Conservation (phyloP, 1,140 invertebrate species). For the Drosophila parabipectinata region DNA sequence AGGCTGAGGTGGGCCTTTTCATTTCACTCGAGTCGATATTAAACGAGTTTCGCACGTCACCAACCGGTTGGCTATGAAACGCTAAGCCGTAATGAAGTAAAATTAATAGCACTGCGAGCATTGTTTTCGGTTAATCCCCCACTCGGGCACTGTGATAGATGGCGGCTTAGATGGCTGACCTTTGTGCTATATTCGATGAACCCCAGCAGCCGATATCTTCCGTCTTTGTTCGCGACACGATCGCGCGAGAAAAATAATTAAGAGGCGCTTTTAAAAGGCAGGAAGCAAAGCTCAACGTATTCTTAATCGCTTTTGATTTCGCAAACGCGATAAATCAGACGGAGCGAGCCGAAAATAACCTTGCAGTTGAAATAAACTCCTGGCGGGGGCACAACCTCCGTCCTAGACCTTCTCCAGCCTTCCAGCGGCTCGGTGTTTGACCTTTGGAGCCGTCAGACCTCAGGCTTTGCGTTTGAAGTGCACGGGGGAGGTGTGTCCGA, state of each 20-base stretch:
- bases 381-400: not conserved
- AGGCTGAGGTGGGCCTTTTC: not conserved
- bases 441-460: slow-evolving; percentile 13
- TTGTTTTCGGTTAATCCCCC: slow-evolving; percentile 34
- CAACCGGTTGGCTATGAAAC: slow-evolving; percentile 15
- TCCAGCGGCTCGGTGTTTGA: not conserved
- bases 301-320: slow-evolving; percentile 56
- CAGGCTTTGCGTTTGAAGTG: not conserved
- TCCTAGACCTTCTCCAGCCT: slow-evolving; percentile 14
- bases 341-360: slow-evolving; percentile 35
- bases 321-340: slow-evolving; percentile 40
- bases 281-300: slow-evolving; percentile 50
- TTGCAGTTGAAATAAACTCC: slow-evolving; percentile 15
- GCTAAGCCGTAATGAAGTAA: slow-evolving; percentile 19
- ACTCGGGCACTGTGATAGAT: slow-evolving; percentile 12
- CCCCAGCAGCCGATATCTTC: slow-evolving; percentile 38
- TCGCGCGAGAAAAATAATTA: slow-evolving; percentile 36
- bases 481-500: slow-evolving; percentile 28
- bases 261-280: slow-evolving; percentile 31
- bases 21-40: slow-evolving; percentile 14
- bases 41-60: slow-evolving; percentile 38
- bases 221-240: slow-evolving; percentile 34
- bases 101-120: slow-evolving; percentile 26
- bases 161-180: slow-evolving; percentile 28
- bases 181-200: slow-evolving; percentile 50